phyloP scores from a whole-genome alignment of 2,888 invertebrate genomes.

The Erebia epiphron region DNA sequence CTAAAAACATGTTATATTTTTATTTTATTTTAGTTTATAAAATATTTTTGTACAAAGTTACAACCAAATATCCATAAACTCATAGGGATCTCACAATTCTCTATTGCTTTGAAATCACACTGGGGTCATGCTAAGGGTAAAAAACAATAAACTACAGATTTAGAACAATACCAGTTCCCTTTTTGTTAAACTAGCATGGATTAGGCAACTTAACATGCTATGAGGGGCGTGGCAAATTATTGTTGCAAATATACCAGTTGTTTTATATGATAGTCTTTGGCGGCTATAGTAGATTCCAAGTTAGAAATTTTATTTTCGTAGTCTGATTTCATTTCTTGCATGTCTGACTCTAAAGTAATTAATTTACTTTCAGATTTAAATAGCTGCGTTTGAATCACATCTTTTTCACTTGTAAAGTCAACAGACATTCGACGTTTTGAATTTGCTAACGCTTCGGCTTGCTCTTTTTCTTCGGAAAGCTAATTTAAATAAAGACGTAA shows the following conservation, averaged over 20 bases:
- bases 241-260: constrained; percentile 76
- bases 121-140: constrained; percentile 1
- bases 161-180: no score
- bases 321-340: constrained; percentile 80
- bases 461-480: constrained; percentile 78
- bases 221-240: constrained; percentile 28
- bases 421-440: constrained; percentile 70
- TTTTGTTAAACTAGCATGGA: no score
- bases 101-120: no score
- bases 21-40: neutral
- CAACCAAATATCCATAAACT: neutral
- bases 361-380: constrained; percentile 74
- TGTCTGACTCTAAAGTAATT: constrained; percentile 74
- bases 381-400: constrained; percentile 72
- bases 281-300: constrained; percentile 82
- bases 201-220: constrained; percentile 29
- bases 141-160: neutral
- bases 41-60: neutral
- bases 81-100: neutral
- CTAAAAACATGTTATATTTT: constrained; percentile 46
- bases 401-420: constrained; percentile 75
- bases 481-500: constrained; percentile 50
- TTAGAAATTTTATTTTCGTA: constrained; percentile 84
- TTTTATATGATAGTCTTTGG: constrained; percentile 84
- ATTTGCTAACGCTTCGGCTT: constrained; percentile 63